Evolutionary conservation across 2,113 vertebrate genomes (phyloP).

Genomic region (Chrysochloris asiatica): DNA sequence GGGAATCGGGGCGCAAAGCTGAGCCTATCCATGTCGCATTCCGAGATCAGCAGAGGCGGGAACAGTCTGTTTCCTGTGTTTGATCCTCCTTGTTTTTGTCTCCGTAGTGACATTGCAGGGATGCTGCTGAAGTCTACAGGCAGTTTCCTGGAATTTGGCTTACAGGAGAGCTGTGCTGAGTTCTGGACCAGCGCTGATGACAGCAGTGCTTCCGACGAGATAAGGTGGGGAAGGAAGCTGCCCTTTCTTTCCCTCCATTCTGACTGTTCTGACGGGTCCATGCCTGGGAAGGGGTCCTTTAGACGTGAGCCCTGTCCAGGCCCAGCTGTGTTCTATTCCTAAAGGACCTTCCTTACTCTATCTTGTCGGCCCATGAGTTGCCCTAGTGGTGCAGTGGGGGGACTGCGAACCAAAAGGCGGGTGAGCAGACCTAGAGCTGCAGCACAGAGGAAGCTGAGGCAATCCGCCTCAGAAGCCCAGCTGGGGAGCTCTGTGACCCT

Average conservation of each 20-base stretch:
- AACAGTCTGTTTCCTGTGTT: constrained; percentile 22
- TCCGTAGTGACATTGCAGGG: constrained; percentile 94
- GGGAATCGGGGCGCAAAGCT: too few species aligned
- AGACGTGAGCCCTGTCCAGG: too few species aligned
- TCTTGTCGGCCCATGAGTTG: too few species aligned
- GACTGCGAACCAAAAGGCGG: too few species aligned
- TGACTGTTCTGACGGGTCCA: too few species aligned
- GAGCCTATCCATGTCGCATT: not conserved
- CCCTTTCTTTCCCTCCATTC: accelerated
- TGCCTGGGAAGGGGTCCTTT: too few species aligned
- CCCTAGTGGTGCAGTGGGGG: too few species aligned
- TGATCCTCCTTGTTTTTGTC: constrained; percentile 52
- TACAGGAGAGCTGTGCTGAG: constrained; percentile 94
- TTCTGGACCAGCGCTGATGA: constrained; percentile 95
- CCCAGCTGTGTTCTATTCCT: too few species aligned
- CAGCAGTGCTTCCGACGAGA: constrained; percentile 94
- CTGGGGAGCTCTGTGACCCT: not conserved
- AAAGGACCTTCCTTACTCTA: too few species aligned
- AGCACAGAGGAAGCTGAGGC: too few species aligned
- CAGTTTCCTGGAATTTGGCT: constrained; percentile 93
- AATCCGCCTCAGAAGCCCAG: too few species aligned
- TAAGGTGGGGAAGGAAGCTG: constrained; percentile 89
- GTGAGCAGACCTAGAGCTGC: too few species aligned
- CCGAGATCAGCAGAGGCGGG: not conserved
- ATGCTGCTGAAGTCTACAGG: constrained; percentile 98